phyloP scores from a whole-genome alignment of 2,797 vertebrate genomes.

The Microctenopoma lineatum region DNA sequence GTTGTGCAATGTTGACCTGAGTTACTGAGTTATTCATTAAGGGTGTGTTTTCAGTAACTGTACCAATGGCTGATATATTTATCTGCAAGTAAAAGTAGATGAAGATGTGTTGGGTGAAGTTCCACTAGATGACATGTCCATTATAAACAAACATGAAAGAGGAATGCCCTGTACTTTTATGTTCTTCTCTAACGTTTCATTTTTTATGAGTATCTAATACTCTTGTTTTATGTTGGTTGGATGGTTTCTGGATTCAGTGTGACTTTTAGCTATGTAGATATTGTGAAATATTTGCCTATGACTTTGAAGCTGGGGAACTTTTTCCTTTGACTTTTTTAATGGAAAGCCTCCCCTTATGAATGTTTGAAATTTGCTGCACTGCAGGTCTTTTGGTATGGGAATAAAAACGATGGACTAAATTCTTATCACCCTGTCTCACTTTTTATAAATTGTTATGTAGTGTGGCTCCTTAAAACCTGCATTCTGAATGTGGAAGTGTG shows the following conservation, averaged over 20 bases:
- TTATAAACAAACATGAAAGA: slow-evolving; percentile 43
- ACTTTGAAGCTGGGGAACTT: slow-evolving; percentile 55
- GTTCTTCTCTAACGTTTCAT: slow-evolving; percentile 49
- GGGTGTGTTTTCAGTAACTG: slow-evolving; percentile 30
- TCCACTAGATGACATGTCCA: slow-evolving; percentile 28
- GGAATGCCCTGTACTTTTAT: slow-evolving; percentile 48
- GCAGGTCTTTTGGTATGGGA: slow-evolving; percentile 78
- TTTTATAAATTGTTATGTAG: slow-evolving; percentile 7
- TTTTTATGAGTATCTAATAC: slow-evolving; percentile 50
- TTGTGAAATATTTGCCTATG: slow-evolving; percentile 76
- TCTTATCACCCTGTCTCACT: slow-evolving; percentile 27
- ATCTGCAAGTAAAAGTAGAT: slow-evolving; percentile 28
- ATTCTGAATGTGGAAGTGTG: neutral
- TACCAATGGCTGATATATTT: slow-evolving; percentile 48
- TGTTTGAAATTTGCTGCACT: slow-evolving; percentile 74
- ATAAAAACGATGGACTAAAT: slow-evolving; percentile 72
- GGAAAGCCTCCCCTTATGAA: slow-evolving; percentile 70
- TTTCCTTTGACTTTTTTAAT: slow-evolving; percentile 58
- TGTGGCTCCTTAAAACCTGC: neutral
- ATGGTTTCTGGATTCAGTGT: slow-evolving; percentile 52
- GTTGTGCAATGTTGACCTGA: slow-evolving; percentile 70
- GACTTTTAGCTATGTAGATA: slow-evolving; percentile 78
- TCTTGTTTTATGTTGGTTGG: slow-evolving; percentile 43
- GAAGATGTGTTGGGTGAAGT: slow-evolving; percentile 28
- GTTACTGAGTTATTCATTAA: slow-evolving; percentile 26